phyloP scores from a whole-genome alignment of 2,797 vertebrate species.

The Jordanella pulchra region DNA sequence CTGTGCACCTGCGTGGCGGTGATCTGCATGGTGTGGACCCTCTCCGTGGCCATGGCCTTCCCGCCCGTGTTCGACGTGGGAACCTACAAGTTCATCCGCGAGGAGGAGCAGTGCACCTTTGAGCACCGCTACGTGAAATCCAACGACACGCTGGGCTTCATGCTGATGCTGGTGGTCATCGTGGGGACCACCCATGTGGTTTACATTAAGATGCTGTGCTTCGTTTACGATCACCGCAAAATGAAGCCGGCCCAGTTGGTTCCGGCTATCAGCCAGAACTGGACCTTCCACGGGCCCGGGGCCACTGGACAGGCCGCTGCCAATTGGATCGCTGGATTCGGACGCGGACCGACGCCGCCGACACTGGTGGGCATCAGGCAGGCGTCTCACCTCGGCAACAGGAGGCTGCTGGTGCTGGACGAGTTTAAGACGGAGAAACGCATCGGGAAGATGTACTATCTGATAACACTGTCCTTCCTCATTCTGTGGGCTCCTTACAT shows the following conservation, averaged over 20 bases:
- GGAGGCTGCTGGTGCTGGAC: slow-evolving; percentile 92
- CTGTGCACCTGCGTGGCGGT: slow-evolving; percentile 91
- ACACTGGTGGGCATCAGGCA: slow-evolving; percentile 94
- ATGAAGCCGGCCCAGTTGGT: slow-evolving; percentile 96
- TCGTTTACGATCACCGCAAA: slow-evolving; percentile 95
- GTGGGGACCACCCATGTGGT: slow-evolving; percentile 91
- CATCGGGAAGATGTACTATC: slow-evolving; percentile 96
- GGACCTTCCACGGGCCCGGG: slow-evolving; percentile 96
- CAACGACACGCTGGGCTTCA: slow-evolving; percentile 94
- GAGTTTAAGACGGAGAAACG: slow-evolving; percentile 97
- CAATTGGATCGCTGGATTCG: slow-evolving; percentile 97
- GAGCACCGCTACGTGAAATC: slow-evolving; percentile 94
- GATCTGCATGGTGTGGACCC: slow-evolving; percentile 94
- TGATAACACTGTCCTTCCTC: slow-evolving; percentile 91
- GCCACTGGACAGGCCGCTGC: slow-evolving; percentile 95
- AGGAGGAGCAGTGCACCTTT: slow-evolving; percentile 94
- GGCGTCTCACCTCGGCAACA: slow-evolving; percentile 82
- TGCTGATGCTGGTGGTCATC: slow-evolving; percentile 92
- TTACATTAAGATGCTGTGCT: slow-evolving; percentile 93
- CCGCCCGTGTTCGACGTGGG: slow-evolving; percentile 93
- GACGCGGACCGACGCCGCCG: slow-evolving; percentile 92
- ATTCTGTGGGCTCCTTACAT: slow-evolving; percentile 94
- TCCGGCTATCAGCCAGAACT: slow-evolving; percentile 96
- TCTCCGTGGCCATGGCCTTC: slow-evolving; percentile 93
- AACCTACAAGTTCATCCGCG: slow-evolving; percentile 89